phyloP scores from a whole-genome alignment of 2,888 invertebrate genomes.

The Drosophila pseudotakahashii region DNA sequence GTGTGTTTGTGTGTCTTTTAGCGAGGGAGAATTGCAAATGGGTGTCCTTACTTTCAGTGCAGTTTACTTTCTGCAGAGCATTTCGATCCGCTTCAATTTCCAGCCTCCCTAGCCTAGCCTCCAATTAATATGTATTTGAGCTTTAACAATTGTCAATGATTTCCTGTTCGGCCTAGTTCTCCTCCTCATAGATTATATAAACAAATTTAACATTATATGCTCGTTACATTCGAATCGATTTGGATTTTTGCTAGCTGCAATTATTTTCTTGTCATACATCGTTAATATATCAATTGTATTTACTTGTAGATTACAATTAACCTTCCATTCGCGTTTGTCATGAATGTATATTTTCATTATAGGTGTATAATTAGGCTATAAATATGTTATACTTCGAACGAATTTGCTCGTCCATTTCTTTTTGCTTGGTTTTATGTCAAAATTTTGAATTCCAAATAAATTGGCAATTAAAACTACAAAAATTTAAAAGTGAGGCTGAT shows the following conservation, averaged over 20 bases:
- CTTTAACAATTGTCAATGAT: constrained; percentile 73
- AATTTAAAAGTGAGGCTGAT: constrained; percentile 34
- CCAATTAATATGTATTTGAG: constrained; percentile 53
- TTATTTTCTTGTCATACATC: constrained; percentile 9
- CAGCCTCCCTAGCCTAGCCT: constrained; percentile 8
- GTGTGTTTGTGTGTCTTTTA: constrained; percentile 2
- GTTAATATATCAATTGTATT: constrained; percentile 40
- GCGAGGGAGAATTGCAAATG: constrained; percentile 26
- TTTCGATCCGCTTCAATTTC: constrained; percentile 1
- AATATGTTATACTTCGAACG: constrained; percentile 29
- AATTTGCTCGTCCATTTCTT: neutral
- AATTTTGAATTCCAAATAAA: constrained; percentile 33
- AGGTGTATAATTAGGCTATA: constrained; percentile 49
- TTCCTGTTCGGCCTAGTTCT: constrained; percentile 33
- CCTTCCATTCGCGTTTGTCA: constrained; percentile 17
- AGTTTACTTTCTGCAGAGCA: constrained; percentile 9
- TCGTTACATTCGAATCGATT: constrained; percentile 49
- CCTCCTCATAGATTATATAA: constrained; percentile 82
- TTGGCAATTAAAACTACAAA: constrained; percentile 36
- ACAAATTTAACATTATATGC: constrained; percentile 80
- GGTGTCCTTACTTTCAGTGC: constrained; percentile 15
- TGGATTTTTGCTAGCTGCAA: constrained; percentile 20
- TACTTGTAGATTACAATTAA: constrained; percentile 48
- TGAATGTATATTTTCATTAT: constrained; percentile 41
- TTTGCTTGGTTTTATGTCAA: constrained; percentile 1